Evolutionary conservation across 2,888 invertebrate genomes (phyloP), one percentile per base, ranked within the genome.

Genomic region (Plagodis dolabraria): DNA sequence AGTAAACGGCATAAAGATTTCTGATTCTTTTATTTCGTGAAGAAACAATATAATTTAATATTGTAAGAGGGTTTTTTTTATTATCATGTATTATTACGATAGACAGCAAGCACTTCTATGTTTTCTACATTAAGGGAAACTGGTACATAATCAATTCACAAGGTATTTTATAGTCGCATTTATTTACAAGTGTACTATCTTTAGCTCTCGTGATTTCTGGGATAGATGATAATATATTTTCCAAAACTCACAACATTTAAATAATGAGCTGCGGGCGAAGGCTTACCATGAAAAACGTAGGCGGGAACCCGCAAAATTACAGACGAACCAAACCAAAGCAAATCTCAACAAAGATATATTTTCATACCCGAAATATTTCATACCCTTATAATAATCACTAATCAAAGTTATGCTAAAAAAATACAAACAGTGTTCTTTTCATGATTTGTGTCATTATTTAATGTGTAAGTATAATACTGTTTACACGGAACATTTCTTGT

Each of bases 231-330:
- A 7, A 7, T 0, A 44, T 11, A 44, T 44, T 12, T 69, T 53
- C 44, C 53, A 64, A 66, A 65, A 57, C 64, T 64, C 60, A 69
- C 64, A 65, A 63, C 57, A 56, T 60, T 63, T 66, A 70, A 71
- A 66, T 22, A 22, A 22, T 22, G 22, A 22, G 22, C 22, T 22
- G 22, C 57, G 50, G 47, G 46, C 33, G 36, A 59, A 56, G 71
- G 2, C 22, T 67, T 67, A 71, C 69, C 59, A 59, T 53, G 53
- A 46, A 40, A 53, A 53, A 47, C 53, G 55, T 34, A 50, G 53
- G 40, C 51, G 47, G 49, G 45, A 43, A 40, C 22, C 48, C 40
- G 33, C 47, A 57, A 63, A 66, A 64, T 66, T 61, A 64, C 60
- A 60, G 45, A 61, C 57, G 46, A 50, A 51, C 46, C 45, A 12